Conservation (phyloP, 2,888 invertebrate genomes). For the Galeruca laticollis region DNA sequence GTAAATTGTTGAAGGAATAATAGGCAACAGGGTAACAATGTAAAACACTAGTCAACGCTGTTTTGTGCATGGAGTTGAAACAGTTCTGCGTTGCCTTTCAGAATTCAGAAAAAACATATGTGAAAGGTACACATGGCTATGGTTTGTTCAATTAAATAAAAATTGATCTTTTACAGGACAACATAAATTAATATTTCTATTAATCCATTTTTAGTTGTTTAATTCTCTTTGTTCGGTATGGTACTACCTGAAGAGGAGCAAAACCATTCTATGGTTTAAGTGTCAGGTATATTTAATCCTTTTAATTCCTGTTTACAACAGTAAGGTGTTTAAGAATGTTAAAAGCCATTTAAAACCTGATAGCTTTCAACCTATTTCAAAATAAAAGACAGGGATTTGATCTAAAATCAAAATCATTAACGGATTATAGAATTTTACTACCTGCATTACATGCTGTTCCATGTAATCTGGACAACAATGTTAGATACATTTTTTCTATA, state of each 20-base stretch:
- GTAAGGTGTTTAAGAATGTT: background rate
- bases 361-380: background rate
- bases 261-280: background rate
- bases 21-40: too few species aligned
- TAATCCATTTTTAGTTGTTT: too few species aligned
- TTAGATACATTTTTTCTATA: constrained; percentile 9
- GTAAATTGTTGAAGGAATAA: too few species aligned
- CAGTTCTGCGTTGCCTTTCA: too few species aligned
- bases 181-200: too few species aligned
- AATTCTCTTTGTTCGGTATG: too few species aligned
- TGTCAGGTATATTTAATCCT: background rate
- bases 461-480: background rate
- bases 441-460: background rate
- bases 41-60: too few species aligned
- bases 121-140: too few species aligned
- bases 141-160: too few species aligned
- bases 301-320: background rate
- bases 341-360: background rate
- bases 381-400: background rate
- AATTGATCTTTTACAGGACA: too few species aligned
- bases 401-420: constrained; percentile 7
- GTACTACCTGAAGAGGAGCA: background rate
- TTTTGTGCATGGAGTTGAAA: too few species aligned
- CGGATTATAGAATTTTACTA: background rate
- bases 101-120: too few species aligned